phyloP scores from a whole-genome alignment of 30 jellyfish, hydroid and myxozoan genomes.

The Morbakka virulenta region DNA sequence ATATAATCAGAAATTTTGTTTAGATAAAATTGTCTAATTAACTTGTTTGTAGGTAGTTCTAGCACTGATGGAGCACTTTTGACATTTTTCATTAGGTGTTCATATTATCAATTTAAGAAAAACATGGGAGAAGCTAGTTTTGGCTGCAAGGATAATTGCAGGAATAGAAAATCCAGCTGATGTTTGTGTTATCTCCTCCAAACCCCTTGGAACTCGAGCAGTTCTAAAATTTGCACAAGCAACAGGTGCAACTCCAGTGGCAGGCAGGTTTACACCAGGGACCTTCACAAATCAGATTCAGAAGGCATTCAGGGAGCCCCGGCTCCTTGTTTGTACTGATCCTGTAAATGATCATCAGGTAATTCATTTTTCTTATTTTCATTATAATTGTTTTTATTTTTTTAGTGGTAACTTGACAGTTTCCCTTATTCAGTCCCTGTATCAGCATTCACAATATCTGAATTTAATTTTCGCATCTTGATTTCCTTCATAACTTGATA shows the following conservation, averaged over 20 bases:
- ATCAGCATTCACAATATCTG: neutral
- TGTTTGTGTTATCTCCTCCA: conserved; percentile 95
- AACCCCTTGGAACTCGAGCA: conserved; percentile 99
- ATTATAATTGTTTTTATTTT: neutral
- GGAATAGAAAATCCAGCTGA: conserved; percentile 99
- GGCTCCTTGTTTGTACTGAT: conserved; percentile 93
- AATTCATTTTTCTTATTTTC: too few species aligned
- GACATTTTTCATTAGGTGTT: conserved; percentile 63
- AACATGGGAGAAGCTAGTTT: conserved; percentile 98
- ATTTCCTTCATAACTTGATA: neutral
- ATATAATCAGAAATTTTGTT: too few species aligned
- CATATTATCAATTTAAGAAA: conserved; percentile 94
- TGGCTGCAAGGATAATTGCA: conserved; percentile 98
- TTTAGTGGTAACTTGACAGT: too few species aligned
- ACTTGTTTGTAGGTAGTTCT: too few species aligned
- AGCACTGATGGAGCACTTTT: too few species aligned
- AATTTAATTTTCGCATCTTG: neutral
- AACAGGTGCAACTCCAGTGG: conserved; percentile 96
- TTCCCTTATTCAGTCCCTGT: neutral
- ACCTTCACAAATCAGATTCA: conserved; percentile 99
- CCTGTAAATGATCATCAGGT: conserved; percentile 95
- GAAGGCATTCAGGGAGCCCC: conserved; percentile 98
- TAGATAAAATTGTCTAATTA: too few species aligned
- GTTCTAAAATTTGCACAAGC: conserved; percentile 95
- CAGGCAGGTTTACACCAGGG: conserved; percentile 99